Percentiles rank a stretch among this genome's conserved stretches.
Conservation (phyloP, 2,797 vertebrate species). For the Mastacembelus armatus region DNA sequence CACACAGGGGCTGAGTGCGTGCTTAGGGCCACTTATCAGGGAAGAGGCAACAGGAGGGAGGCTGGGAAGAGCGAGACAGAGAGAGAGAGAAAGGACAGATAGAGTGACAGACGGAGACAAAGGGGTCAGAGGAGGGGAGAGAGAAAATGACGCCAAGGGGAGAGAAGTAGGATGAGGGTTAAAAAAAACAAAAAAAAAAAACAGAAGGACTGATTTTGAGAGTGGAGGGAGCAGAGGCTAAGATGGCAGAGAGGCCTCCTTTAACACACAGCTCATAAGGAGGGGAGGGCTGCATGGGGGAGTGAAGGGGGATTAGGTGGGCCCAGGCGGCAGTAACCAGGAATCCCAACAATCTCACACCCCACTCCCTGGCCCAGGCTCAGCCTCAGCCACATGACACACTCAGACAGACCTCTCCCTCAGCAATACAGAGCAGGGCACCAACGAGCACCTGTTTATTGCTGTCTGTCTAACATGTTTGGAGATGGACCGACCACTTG, state of each 20-base stretch:
- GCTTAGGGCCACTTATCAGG: constrained; percentile 79
- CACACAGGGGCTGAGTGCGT: constrained; percentile 77
- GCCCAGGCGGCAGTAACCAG: constrained; percentile 79
- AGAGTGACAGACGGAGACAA: constrained; percentile 48
- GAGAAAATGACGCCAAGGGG: constrained; percentile 32
- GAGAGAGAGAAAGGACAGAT: constrained; percentile 57
- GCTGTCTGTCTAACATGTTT: constrained; percentile 62
- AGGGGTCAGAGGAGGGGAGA: constrained; percentile 34
- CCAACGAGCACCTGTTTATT: constrained; percentile 75
- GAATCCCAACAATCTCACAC: constrained; percentile 84
- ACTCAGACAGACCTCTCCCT: constrained; percentile 64
- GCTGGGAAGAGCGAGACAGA: constrained; percentile 55
- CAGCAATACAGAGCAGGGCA: constrained; percentile 47
- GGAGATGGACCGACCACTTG: constrained; percentile 56
- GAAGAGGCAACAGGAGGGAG: constrained; percentile 55
- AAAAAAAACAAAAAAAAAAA: constrained; percentile 56
- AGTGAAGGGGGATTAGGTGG: constrained; percentile 76
- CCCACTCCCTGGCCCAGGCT: constrained; percentile 72
- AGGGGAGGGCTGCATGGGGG: constrained; percentile 64
- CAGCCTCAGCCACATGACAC: constrained; percentile 77
- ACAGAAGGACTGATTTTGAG: constrained; percentile 61
- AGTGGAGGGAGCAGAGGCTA: constrained; percentile 70
- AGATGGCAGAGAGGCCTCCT: constrained; percentile 76
- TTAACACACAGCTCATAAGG: constrained; percentile 70
- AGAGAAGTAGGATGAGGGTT: constrained; percentile 48